A percentile compares a stretch with the other conserved stretches of the same genome.
Evolutionary conservation across 2,888 invertebrate genomes (phyloP).

Genomic region (Malthinus seriepunctatus): DNA sequence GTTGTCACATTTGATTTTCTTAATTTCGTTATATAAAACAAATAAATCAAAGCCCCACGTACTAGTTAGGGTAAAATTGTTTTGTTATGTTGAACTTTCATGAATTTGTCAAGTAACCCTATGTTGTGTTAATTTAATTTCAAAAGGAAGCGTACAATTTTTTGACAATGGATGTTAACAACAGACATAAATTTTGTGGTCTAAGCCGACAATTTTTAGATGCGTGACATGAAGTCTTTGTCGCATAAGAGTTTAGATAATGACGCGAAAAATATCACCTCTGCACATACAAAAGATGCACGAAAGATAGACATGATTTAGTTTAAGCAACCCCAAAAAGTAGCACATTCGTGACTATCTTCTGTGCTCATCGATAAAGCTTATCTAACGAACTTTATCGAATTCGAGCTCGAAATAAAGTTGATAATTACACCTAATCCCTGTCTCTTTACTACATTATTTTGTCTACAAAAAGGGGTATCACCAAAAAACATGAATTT

Average conservation of each 20-base stretch:
- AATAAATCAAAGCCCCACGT: not conserved
- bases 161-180: constrained; percentile 33
- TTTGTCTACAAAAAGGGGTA: constrained; percentile 8
- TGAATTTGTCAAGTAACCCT: constrained; percentile 12
- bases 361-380: constrained; percentile 22
- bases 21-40: constrained; percentile 3
- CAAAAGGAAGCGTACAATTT: constrained; percentile 26
- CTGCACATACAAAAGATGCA: constrained; percentile 38
- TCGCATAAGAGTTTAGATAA: constrained; percentile 32
- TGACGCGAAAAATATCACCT: constrained; percentile 37
- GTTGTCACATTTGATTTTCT: constrained; percentile 6
- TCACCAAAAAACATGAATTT: constrained; percentile 14
- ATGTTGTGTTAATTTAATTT: constrained; percentile 26
- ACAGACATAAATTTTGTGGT: constrained; percentile 33
- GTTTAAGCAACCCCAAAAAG: constrained; percentile 28
- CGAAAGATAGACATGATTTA: constrained; percentile 40
- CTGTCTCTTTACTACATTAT: constrained; percentile 8
- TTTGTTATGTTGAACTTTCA: not conserved
- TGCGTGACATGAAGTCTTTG: constrained; percentile 35
- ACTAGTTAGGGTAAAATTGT: not conserved
- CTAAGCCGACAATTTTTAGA: constrained; percentile 32
- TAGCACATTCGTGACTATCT: constrained; percentile 36
- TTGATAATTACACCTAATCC: constrained; percentile 20
- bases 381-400: constrained; percentile 12
- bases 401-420: constrained; percentile 9